Percentiles rank a stretch among this genome's conserved stretches.
phyloP scores from a whole-genome alignment of 2,888 invertebrate species.

The Drosophila acutilabella region DNA sequence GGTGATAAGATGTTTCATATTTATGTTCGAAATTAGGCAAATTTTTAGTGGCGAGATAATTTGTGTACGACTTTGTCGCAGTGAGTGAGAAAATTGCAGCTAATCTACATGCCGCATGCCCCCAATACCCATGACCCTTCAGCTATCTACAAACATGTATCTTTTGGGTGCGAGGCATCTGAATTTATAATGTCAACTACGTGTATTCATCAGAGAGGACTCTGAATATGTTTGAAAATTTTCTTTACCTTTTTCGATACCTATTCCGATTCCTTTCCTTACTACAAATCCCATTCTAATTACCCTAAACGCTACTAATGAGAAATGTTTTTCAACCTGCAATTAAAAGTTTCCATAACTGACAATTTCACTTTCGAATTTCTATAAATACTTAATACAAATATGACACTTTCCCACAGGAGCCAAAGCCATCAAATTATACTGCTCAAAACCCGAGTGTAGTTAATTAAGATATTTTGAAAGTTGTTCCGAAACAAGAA shows the following conservation, averaged over 20 bases:
- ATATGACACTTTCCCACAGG: slow-evolving; percentile 74
- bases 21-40: slow-evolving; percentile 83
- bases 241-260: no score
- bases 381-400: slow-evolving; percentile 63
- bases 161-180: slow-evolving; percentile 5
- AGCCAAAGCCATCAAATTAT: slow-evolving; percentile 1
- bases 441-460: background rate
- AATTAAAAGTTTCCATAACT: slow-evolving; percentile 42
- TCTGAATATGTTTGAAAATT: background rate
- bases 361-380: slow-evolving; percentile 21
- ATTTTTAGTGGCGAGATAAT: slow-evolving; percentile 84
- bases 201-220: slow-evolving; percentile 17
- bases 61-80: slow-evolving; percentile 82
- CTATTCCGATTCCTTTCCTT: background rate
- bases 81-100: slow-evolving; percentile 76
- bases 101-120: slow-evolving; percentile 35
- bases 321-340: slow-evolving; percentile 8
- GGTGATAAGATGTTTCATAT: slow-evolving; percentile 76
- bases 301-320: background rate
- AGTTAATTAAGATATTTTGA: slow-evolving; percentile 74
- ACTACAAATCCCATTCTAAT: background rate
- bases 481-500: slow-evolving; percentile 63
- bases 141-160: background rate
- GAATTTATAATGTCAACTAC: slow-evolving; percentile 12
- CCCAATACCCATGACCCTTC: slow-evolving; percentile 2